Conservation (phyloP, 1,140 invertebrate genomes). For the Drosophila kohkoa region DNA sequence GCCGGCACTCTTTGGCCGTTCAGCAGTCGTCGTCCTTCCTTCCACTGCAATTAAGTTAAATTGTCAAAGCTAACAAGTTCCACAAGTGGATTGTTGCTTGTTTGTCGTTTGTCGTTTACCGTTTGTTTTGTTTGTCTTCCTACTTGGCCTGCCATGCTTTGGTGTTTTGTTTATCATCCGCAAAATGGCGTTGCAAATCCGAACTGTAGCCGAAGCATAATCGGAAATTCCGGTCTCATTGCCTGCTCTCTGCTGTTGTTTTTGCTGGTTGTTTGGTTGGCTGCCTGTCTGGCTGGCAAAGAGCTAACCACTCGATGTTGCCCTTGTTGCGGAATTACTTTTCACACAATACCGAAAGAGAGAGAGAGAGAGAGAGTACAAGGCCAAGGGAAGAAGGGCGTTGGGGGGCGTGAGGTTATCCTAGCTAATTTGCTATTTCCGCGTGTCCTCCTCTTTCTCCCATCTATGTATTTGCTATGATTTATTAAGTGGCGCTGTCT, state of each 20-base stretch:
- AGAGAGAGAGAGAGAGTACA: background rate
- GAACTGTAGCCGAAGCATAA: conserved; percentile 33
- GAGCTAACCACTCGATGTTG: conserved; percentile 67
- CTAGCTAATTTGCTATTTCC: conserved; percentile 65
- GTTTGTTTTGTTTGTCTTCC: conserved; percentile 21
- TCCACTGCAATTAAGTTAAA: conserved; percentile 78
- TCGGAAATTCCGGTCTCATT: conserved; percentile 22
- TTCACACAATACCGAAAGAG: background rate
- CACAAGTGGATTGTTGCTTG: conserved; percentile 66
- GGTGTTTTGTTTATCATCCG: conserved; percentile 61
- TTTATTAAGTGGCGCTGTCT: conserved; percentile 77
- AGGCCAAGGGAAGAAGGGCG: conserved; percentile 2
- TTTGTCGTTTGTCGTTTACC: conserved; percentile 5
- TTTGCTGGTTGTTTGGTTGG: conserved; percentile 64
- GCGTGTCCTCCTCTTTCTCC: conserved; percentile 1
- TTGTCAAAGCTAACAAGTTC: conserved; percentile 74
- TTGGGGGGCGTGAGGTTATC: conserved; percentile 1
- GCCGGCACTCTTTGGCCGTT: conserved; percentile 21
- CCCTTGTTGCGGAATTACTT: conserved; percentile 30
- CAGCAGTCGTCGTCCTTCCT: conserved; percentile 4
- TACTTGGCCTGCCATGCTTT: background rate
- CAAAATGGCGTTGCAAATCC: conserved; percentile 54
- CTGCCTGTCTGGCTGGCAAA: conserved; percentile 44
- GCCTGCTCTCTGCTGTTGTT: conserved; percentile 10
- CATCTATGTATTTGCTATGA: conserved; percentile 64